phyloP scores from a whole-genome alignment of 2,113 vertebrate genomes.

The Furnarius figulus region DNA sequence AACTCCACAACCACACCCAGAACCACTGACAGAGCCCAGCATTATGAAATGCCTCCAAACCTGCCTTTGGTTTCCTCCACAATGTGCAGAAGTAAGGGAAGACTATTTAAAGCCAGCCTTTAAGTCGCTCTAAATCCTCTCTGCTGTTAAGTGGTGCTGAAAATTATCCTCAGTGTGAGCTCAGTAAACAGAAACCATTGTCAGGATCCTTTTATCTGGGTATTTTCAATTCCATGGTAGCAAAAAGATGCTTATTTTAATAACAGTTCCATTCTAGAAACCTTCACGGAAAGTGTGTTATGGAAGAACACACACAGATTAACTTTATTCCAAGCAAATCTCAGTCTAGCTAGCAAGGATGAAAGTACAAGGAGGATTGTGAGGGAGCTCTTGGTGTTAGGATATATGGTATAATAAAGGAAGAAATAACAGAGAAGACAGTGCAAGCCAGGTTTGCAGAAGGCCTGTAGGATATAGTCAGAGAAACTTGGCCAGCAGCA shows the following conservation, averaged over 20 bases:
- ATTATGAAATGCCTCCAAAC: background rate
- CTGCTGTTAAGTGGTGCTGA: background rate
- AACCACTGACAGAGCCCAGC: background rate
- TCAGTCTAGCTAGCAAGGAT: background rate
- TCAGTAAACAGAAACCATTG: background rate
- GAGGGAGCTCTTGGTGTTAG: background rate
- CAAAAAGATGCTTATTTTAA: background rate
- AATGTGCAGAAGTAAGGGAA: background rate
- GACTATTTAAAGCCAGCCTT: background rate
- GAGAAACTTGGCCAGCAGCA: background rate
- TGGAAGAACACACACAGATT: background rate
- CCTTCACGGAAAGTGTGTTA: background rate
- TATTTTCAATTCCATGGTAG: background rate
- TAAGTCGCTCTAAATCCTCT: background rate
- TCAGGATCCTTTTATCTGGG: background rate
- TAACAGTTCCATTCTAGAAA: background rate
- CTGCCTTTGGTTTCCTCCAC: background rate
- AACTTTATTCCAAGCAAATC: background rate
- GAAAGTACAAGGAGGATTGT: background rate
- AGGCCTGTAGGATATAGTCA: background rate
- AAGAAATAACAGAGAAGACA: background rate
- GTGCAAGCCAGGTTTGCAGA: background rate
- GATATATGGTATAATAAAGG: background rate
- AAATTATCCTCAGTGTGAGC: background rate
- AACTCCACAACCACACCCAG: background rate